These are phyloP conservation scores for Nebria brevicollis DNA, from an alignment of 2,888 invertebrate genomes.

Conservation along the genomic window DNA sequence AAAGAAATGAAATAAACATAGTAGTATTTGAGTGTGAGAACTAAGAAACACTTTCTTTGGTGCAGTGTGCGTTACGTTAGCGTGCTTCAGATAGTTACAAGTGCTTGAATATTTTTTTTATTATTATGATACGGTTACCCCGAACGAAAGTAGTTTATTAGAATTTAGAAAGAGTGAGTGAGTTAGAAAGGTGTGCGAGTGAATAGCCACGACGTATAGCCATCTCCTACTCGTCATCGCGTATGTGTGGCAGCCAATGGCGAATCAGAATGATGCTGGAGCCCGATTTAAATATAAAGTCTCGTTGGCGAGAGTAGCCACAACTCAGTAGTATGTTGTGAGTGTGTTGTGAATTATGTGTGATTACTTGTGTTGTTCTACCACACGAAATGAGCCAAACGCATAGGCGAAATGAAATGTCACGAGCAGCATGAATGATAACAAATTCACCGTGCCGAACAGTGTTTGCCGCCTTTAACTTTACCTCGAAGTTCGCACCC, in stretches of 20 bases:
- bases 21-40: not conserved
- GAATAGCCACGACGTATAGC: not conserved
- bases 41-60: not conserved
- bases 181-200: slow-evolving; percentile 1
- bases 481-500: not conserved
- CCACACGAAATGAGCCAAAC: not conserved
- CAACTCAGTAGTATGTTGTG: slow-evolving; percentile 38
- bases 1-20: too few species aligned
- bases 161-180: slow-evolving; percentile 1
- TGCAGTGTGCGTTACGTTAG: not conserved
- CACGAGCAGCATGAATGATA: not conserved
- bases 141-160: slow-evolving; percentile 1
- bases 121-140: not conserved
- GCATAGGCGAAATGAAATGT: not conserved
- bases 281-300: slow-evolving; percentile 45
- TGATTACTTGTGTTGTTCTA: slow-evolving; percentile 20
- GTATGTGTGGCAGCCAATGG: slow-evolving; percentile 12
- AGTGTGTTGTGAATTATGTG: slow-evolving; percentile 22
- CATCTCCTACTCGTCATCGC: not conserved
- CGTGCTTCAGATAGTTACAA: not conserved
- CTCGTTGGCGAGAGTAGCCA: slow-evolving; percentile 27
- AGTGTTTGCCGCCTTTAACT: not conserved
- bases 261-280: slow-evolving; percentile 17
- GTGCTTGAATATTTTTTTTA: not conserved
- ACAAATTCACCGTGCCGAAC: not conserved